A percentile compares a stretch with the other conserved stretches of the same genome.
phyloP scores from a whole-genome alignment of 2,888 invertebrate genomes.

The Eupsilia transversa region DNA sequence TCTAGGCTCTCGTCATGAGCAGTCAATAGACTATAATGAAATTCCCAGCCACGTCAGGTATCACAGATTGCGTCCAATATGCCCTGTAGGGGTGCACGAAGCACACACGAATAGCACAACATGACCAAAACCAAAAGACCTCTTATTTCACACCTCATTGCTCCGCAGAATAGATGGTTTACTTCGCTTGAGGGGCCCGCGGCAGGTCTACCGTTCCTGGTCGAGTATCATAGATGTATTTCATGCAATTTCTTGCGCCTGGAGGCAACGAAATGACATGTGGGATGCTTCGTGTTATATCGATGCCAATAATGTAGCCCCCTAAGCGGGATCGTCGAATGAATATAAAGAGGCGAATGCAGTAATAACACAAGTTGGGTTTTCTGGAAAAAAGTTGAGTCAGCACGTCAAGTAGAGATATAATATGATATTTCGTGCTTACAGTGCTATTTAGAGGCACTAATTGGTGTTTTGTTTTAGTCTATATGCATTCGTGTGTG shows the following conservation, averaged over 20 bases:
- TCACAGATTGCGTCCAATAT: slow-evolving; percentile 88
- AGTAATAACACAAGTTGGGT: slow-evolving; percentile 46
- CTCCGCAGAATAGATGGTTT: slow-evolving; percentile 43
- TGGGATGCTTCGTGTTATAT: slow-evolving; percentile 82
- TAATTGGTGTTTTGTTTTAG: not conserved
- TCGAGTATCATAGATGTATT: slow-evolving; percentile 79
- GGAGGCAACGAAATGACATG: slow-evolving; percentile 86
- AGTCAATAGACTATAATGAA: slow-evolving; percentile 86
- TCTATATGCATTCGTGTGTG: no score
- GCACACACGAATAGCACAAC: slow-evolving; percentile 74
- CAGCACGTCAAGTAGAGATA: slow-evolving; percentile 11
- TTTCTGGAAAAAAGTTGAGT: slow-evolving; percentile 24
- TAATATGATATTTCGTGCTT: slow-evolving; percentile 23
- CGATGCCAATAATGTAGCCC: slow-evolving; percentile 82
- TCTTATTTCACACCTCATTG: slow-evolving; percentile 50
- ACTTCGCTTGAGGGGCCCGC: slow-evolving; percentile 37
- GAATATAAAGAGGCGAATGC: slow-evolving; percentile 72
- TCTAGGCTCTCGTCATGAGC: slow-evolving; percentile 79
- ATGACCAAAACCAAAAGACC: slow-evolving; percentile 74
- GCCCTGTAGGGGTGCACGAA: slow-evolving; percentile 82
- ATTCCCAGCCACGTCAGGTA: slow-evolving; percentile 86
- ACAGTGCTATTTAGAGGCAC: not conserved
- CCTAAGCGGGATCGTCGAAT: slow-evolving; percentile 73
- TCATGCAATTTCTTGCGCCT: slow-evolving; percentile 88
- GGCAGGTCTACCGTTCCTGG: slow-evolving; percentile 72